These are phyloP conservation scores for Myotis pilosus DNA, from an alignment of 2,797 vertebrate species.

Conservation along the genomic window DNA sequence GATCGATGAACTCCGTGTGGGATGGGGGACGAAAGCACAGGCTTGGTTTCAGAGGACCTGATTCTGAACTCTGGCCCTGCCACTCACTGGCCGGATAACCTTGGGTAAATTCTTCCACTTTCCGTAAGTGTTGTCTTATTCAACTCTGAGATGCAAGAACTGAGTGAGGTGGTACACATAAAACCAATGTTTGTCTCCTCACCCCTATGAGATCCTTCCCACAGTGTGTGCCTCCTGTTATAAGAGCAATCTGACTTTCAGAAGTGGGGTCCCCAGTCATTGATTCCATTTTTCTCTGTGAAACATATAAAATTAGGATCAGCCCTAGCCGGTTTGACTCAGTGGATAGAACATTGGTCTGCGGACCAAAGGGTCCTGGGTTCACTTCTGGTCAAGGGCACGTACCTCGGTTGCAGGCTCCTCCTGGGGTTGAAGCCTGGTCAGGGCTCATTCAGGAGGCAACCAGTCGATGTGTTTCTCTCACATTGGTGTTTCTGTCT, in stretches of 20 bases:
- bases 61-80: background rate
- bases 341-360: no score
- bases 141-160: background rate
- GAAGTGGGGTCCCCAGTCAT: background rate
- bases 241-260: background rate
- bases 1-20: background rate
- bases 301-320: slow-evolving; percentile 47
- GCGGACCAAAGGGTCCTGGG: no score
- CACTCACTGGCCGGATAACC: background rate
- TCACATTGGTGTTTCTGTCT: no score
- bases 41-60: background rate
- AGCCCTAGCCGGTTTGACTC: no score
- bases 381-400: no score
- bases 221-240: background rate
- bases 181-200: background rate
- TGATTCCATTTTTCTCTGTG: slow-evolving; percentile 21
- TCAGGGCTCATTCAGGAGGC: no score
- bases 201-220: background rate
- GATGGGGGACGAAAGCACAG: background rate
- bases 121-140: background rate
- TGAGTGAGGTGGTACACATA: background rate
- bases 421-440: no score
- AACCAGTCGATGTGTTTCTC: no score
- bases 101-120: background rate
- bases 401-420: no score